Evolutionary conservation across 23 tunicate genomes (phyloP).

Genomic region (Trididemnum miniatum): DNA sequence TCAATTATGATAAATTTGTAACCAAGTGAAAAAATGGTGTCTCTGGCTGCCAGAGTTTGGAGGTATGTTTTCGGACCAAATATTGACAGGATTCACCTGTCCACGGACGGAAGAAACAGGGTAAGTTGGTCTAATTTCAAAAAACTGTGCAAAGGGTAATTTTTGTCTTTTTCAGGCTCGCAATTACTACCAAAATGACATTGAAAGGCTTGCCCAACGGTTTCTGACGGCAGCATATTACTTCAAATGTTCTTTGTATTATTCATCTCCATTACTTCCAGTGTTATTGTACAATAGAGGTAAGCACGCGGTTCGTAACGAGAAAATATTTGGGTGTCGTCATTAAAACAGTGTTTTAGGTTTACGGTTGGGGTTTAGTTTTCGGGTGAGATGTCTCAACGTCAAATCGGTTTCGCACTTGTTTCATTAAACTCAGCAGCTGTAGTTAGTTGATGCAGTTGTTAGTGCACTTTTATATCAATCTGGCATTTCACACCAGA

Average conservation of each 20-base stretch:
- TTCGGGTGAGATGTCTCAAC: too few relatives aligned
- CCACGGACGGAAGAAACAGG: slow-evolving; percentile 21
- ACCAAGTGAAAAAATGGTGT: background rate
- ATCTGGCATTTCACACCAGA: too few relatives aligned
- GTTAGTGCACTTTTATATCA: too few relatives aligned
- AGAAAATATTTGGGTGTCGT: too few relatives aligned
- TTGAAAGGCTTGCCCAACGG: slow-evolving; percentile 1
- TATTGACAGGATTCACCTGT: slow-evolving; percentile 41
- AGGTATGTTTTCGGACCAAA: slow-evolving; percentile 49
- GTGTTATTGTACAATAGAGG: background rate
- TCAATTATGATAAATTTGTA: background rate
- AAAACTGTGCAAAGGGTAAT: too few relatives aligned
- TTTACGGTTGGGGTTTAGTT: too few relatives aligned
- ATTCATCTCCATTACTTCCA: background rate
- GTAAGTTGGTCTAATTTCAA: slow-evolving; percentile 10
- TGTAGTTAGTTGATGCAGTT: too few relatives aligned
- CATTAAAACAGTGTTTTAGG: too few relatives aligned
- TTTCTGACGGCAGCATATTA: background rate
- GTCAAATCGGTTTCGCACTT: too few relatives aligned
- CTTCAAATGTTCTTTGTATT: slow-evolving; percentile 6
- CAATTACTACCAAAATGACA: slow-evolving; percentile 20
- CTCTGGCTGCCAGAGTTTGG: background rate
- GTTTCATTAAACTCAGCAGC: too few relatives aligned
- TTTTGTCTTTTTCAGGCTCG: slow-evolving; percentile 18
- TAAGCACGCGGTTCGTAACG: too few relatives aligned